phyloP scores from a whole-genome alignment of 2,888 invertebrate species.

The Vandiemenella viatica region DNA sequence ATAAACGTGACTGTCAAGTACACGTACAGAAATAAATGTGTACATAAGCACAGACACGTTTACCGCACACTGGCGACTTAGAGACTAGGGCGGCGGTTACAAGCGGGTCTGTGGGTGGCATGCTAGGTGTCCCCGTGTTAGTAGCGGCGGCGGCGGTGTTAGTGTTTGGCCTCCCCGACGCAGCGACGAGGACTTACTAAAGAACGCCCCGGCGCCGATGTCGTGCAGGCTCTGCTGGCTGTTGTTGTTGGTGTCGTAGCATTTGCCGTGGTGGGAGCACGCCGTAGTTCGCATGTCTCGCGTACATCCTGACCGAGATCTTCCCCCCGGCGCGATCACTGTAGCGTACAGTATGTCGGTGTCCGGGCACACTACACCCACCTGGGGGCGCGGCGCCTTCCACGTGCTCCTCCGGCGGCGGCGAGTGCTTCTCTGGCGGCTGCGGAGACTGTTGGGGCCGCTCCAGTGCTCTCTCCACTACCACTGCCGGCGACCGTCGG shows the following conservation, averaged over 20 bases:
- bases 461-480: neutral
- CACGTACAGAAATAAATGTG: no score
- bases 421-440: neutral
- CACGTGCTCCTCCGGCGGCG: neutral
- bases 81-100: neutral
- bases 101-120: neutral
- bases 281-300: conserved; percentile 10
- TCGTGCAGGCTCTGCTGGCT: neutral
- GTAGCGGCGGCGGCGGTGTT: no score
- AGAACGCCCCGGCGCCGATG: neutral
- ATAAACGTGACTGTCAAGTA: no score
- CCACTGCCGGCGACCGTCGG: neutral
- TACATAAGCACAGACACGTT: neutral
- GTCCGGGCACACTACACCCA: conserved; percentile 7
- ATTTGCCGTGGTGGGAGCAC: conserved; percentile 2
- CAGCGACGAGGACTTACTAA: neutral
- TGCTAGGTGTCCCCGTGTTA: no score
- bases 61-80: neutral
- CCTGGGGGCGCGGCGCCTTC: conserved; percentile 8
- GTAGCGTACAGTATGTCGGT: neutral
- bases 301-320: conserved; percentile 5
- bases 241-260: conserved; percentile 9
- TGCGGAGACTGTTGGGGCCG: neutral
- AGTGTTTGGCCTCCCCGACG: no score
- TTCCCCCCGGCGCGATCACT: neutral